Evolutionary conservation across 2,888 invertebrate species (phyloP).

Genomic region (Pachymerium ferrugineum): DNA sequence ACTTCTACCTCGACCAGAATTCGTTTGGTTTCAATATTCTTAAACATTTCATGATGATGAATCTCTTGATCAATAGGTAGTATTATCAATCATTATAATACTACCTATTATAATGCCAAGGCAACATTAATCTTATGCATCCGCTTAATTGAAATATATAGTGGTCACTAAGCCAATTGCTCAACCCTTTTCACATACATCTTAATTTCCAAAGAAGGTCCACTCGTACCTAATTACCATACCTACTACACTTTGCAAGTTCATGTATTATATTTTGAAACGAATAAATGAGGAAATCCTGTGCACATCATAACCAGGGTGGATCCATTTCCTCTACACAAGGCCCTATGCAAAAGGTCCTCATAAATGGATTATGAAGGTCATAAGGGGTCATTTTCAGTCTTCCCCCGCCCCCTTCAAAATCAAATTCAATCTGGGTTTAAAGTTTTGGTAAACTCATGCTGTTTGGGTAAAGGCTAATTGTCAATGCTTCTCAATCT

Average conservation of each 20-base stretch:
- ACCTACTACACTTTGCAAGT: slow-evolving; percentile 1
- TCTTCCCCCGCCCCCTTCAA: too few species aligned
- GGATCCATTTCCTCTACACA: slow-evolving; percentile 25
- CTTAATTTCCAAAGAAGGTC: background rate
- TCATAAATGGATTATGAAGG: slow-evolving; percentile 14
- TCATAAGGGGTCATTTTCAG: slow-evolving; percentile 1
- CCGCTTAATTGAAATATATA: slow-evolving; percentile 11
- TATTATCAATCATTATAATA: too few species aligned
- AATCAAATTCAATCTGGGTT: too few species aligned
- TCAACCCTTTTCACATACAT: slow-evolving; percentile 21
- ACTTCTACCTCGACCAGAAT: too few species aligned
- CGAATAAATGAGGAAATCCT: slow-evolving; percentile 24
- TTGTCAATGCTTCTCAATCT: too few species aligned
- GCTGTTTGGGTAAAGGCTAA: too few species aligned
- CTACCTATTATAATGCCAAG: too few species aligned
- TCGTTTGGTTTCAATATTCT: too few species aligned
- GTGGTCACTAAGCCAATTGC: slow-evolving; percentile 4
- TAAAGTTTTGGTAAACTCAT: too few species aligned
- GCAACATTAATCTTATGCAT: background rate
- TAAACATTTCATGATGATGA: too few species aligned
- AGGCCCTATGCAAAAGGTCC: slow-evolving; percentile 27
- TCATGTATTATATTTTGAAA: slow-evolving; percentile 7
- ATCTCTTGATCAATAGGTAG: too few species aligned
- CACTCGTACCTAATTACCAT: slow-evolving; percentile 9
- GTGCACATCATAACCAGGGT: background rate